Percentiles rank a stretch among this genome's conserved stretches.
These are phyloP conservation scores for Uloborus diversus DNA, from an alignment of 1,140 invertebrate species.

Conservation along the genomic window DNA sequence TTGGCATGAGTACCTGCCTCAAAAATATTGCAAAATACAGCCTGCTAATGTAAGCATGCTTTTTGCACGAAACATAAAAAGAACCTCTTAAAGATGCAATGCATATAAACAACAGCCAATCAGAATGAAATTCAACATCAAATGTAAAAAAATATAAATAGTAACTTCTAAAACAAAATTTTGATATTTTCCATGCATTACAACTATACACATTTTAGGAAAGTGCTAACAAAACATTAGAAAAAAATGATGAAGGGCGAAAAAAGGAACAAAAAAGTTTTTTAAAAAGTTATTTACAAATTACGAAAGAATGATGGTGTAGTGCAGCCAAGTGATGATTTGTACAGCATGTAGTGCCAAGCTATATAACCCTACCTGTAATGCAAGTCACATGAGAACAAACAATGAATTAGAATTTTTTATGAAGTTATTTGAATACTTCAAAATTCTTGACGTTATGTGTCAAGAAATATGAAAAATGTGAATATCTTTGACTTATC, in stretches of 20 bases:
- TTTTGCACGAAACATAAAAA: no score
- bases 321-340: conserved; percentile 53
- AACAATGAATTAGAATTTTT: no score
- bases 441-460: no score
- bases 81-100: no score
- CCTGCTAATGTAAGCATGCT: no score
- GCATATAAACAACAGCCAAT: no score
- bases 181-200: neutral
- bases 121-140: neutral
- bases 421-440: no score
- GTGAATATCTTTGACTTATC: no score
- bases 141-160: neutral
- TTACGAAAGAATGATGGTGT: conserved; percentile 35
- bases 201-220: neutral
- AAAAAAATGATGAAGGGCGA: neutral
- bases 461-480: no score
- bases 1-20: no score
- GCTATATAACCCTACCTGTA: conserved; percentile 45
- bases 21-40: no score
- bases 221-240: neutral
- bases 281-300: conserved; percentile 54
- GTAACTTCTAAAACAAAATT: neutral
- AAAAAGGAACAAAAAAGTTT: conserved; percentile 30
- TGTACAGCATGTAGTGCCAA: conserved; percentile 56
- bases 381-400: conserved; percentile 21